These are phyloP conservation scores for Gastracanthus pulcherrimus DNA, from an alignment of 2,888 invertebrate species.

Conservation along the genomic window DNA sequence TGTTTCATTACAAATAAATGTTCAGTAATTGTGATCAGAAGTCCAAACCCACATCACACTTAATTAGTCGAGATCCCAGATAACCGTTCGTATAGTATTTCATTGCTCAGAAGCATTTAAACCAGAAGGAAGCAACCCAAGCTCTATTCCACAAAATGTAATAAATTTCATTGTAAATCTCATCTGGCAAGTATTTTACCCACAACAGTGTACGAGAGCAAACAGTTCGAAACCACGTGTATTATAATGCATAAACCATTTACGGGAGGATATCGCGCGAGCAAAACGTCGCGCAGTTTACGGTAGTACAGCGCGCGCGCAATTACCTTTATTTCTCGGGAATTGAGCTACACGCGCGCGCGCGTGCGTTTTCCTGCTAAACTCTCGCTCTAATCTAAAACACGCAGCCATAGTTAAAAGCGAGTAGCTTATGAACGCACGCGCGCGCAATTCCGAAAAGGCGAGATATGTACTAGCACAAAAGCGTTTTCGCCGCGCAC, in stretches of 20 bases:
- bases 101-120: too few relatives aligned
- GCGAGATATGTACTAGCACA: background rate
- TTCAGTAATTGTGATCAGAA: too few relatives aligned
- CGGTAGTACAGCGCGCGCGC: background rate
- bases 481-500: background rate
- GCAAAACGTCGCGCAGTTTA: background rate
- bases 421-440: slow-evolving; percentile 5
- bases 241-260: background rate
- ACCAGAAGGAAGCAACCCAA: too few relatives aligned
- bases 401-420: slow-evolving; percentile 22
- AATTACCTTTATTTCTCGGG: slow-evolving; percentile 6
- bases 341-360: background rate
- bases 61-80: too few relatives aligned
- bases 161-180: background rate
- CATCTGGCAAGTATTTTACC: background rate
- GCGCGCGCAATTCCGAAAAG: slow-evolving; percentile 1
- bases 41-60: too few relatives aligned
- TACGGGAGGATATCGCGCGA: background rate
- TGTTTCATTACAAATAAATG: too few relatives aligned
- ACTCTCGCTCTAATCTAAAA: slow-evolving; percentile 19
- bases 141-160: background rate
- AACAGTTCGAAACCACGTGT: background rate
- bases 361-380: too few relatives aligned
- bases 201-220: background rate
- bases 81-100: too few relatives aligned